phyloP scores from a whole-genome alignment of 2,888 invertebrate species.

The Metellina segmentata region DNA sequence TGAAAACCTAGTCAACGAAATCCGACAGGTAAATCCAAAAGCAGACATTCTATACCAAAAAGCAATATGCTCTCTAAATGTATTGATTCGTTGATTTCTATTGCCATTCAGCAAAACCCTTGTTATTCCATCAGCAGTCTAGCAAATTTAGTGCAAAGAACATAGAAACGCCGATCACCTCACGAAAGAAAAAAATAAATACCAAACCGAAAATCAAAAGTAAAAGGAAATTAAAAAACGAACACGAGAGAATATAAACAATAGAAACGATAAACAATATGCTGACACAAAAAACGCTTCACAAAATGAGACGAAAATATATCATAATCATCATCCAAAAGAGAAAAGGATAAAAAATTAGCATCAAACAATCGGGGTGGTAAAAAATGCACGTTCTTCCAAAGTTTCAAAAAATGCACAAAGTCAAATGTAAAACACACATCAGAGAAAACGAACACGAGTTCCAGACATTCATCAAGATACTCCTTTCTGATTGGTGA shows the following conservation, averaged over 20 bases:
- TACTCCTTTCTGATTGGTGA: not conserved
- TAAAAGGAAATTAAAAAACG: not conserved
- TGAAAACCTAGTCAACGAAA: no score
- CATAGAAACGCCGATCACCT: conserved; percentile 50
- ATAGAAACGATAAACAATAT: conserved; percentile 65
- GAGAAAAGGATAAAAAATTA: conserved; percentile 57
- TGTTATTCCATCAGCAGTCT: conserved; percentile 70
- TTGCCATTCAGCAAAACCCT: not conserved
- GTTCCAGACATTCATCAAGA: not conserved
- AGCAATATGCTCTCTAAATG: no score
- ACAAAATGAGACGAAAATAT: conserved; percentile 74
- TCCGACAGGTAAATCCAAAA: no score
- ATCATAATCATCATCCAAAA: conserved; percentile 69
- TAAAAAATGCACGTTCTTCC: conserved; percentile 30
- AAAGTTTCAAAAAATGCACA: conserved; percentile 62
- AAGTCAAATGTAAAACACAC: conserved; percentile 21
- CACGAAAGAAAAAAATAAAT: conserved; percentile 63
- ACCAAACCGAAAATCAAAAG: conserved; percentile 47
- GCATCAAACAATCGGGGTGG: conserved; percentile 52
- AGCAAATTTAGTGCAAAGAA: conserved; percentile 63
- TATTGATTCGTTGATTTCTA: no score
- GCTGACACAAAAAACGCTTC: conserved; percentile 63
- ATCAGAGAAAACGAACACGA: conserved; percentile 15
- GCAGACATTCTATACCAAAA: no score
- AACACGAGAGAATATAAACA: conserved; percentile 56